Evolutionary conservation across 2,797 vertebrate genomes (phyloP).

Genomic region (Anisognathus igniventris): DNA sequence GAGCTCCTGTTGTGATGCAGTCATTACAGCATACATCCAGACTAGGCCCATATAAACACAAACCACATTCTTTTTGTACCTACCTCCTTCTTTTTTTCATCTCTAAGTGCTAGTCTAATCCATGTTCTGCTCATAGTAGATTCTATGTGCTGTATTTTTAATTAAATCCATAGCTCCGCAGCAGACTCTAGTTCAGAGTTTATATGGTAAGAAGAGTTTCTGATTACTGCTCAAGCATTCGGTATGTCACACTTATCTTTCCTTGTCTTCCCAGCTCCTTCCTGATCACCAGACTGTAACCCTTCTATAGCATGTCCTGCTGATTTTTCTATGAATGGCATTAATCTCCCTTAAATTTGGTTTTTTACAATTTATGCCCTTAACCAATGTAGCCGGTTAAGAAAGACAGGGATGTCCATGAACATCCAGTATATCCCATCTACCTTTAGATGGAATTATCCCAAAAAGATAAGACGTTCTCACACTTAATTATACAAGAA

Average conservation of each 20-base stretch:
- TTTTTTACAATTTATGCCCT: neutral
- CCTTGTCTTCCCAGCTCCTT: neutral
- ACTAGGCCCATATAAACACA: neutral
- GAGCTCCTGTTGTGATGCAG: neutral
- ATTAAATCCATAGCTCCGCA: neutral
- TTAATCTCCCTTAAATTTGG: neutral
- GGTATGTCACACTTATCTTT: neutral
- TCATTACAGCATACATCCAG: neutral
- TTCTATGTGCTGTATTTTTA: neutral
- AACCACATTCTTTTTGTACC: rapidly evolving
- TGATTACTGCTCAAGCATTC: neutral
- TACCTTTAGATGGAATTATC: neutral
- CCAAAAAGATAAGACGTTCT: neutral
- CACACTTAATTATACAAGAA: neutral
- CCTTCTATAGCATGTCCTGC: neutral
- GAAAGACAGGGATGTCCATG: neutral
- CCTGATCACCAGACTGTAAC: neutral
- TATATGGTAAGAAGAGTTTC: neutral
- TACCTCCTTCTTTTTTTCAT: neutral
- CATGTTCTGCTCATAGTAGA: neutral
- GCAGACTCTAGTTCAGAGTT: neutral
- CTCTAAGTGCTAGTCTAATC: neutral
- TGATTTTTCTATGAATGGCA: neutral
- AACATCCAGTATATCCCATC: neutral
- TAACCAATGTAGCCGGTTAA: neutral